These are phyloP conservation scores for Apis laboriosa DNA, from an alignment of 1,140 invertebrate genomes.

Conservation along the genomic window DNA sequence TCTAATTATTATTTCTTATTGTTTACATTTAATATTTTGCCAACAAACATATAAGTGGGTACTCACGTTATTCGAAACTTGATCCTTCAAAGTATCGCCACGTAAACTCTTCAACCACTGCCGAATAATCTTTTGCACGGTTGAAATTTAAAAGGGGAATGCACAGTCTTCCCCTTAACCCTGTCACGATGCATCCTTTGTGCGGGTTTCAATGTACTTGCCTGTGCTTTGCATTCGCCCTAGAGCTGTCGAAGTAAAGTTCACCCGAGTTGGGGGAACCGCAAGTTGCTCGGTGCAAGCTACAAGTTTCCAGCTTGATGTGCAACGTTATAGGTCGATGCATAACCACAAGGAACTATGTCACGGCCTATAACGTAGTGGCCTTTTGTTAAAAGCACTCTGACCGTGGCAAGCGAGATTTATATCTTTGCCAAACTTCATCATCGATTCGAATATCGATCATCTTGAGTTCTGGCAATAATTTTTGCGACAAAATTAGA, in stretches of 20 bases:
- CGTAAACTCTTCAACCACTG: too few relatives aligned
- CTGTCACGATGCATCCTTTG: slow-evolving; percentile 32
- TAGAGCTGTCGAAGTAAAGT: slow-evolving; percentile 56
- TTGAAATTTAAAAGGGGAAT: neutral
- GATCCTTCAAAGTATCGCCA: neutral
- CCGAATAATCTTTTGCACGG: neutral
- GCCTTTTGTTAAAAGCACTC: slow-evolving; percentile 56
- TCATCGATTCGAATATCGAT: neutral
- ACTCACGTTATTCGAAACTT: neutral
- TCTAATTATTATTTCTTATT: neutral
- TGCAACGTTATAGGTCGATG: slow-evolving; percentile 58
- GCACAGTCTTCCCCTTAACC: slow-evolving; percentile 23
- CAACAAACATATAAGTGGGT: too few relatives aligned
- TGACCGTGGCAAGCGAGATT: slow-evolving; percentile 2
- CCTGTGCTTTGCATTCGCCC: slow-evolving; percentile 34
- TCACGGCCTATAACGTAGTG: slow-evolving; percentile 51
- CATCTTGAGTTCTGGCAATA: neutral
- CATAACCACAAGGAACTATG: slow-evolving; percentile 61
- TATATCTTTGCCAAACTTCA: neutral
- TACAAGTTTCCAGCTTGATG: slow-evolving; percentile 55
- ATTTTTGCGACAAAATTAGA: neutral
- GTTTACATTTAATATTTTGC: too few relatives aligned
- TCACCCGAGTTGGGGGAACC: slow-evolving; percentile 59
- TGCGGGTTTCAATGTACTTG: slow-evolving; percentile 47
- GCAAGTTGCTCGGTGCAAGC: slow-evolving; percentile 60